phyloP scores from a whole-genome alignment of 2,888 invertebrate species.

The Leucozona laternaria region DNA sequence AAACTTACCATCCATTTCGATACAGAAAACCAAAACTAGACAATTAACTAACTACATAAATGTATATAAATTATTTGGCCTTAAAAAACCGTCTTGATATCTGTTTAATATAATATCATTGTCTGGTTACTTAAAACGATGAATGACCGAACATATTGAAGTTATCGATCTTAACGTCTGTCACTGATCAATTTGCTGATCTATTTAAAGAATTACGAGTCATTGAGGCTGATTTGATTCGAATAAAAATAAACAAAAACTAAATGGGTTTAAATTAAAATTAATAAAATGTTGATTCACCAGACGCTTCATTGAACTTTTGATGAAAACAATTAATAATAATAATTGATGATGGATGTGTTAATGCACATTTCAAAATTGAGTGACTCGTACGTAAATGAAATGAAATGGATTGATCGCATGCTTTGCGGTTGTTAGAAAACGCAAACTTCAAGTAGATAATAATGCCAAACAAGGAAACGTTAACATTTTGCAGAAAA shows the following conservation, averaged over 20 bases:
- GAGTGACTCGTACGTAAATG: constrained; percentile 18
- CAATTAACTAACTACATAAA: too few species aligned
- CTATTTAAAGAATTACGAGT: constrained; percentile 10
- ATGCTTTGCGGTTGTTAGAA: background rate
- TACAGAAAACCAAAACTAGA: too few species aligned
- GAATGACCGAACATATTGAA: too few species aligned
- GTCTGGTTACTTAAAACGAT: too few species aligned
- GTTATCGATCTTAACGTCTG: constrained; percentile 40
- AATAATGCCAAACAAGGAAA: too few species aligned
- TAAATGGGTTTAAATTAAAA: constrained; percentile 60
- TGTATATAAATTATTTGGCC: too few species aligned
- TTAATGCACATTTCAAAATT: constrained; percentile 17
- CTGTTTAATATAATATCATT: too few species aligned
- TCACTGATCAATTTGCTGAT: constrained; percentile 45
- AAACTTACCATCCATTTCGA: too few species aligned
- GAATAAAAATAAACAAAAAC: constrained; percentile 10
- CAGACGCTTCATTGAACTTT: constrained; percentile 68
- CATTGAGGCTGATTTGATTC: constrained; percentile 2
- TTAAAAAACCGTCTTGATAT: too few species aligned
- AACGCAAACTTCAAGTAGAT: too few species aligned
- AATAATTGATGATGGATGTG: constrained; percentile 62
- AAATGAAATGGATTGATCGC: constrained; percentile 53
- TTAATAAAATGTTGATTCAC: constrained; percentile 63
- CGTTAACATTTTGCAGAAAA: too few species aligned
- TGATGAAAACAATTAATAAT: constrained; percentile 62